A percentile compares a stretch with the other conserved stretches of the same genome.
Conservation (phyloP, 2,888 invertebrate species). For the Esperia sulphurella region DNA sequence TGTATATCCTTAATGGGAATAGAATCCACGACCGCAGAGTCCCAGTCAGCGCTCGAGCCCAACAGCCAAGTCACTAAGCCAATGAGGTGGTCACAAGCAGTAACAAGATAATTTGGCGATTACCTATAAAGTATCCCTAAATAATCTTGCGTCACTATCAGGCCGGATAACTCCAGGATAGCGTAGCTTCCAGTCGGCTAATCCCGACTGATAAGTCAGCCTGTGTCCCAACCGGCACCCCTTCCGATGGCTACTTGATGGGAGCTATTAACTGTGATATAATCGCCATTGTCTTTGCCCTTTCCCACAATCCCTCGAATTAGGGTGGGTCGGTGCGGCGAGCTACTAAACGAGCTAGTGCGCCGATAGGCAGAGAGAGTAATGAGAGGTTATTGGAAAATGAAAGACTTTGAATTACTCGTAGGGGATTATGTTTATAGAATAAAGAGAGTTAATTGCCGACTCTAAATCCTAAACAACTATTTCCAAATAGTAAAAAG, state of each 20-base stretch:
- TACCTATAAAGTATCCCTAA: background rate
- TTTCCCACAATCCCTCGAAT: slow-evolving; percentile 64
- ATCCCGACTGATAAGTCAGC: slow-evolving; percentile 55
- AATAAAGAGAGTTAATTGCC: too few relatives aligned
- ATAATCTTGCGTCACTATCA: slow-evolving; percentile 27
- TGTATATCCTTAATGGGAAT: too few relatives aligned
- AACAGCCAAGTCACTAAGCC: too few relatives aligned
- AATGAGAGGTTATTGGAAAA: background rate
- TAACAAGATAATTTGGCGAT: background rate
- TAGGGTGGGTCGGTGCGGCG: slow-evolving; percentile 25
- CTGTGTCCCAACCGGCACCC: slow-evolving; percentile 34
- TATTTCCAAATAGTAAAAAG: too few relatives aligned
- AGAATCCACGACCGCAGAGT: too few relatives aligned
- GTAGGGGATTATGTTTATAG: too few relatives aligned
- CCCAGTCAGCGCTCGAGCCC: too few relatives aligned
- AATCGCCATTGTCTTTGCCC: slow-evolving; percentile 73
- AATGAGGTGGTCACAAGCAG: too few relatives aligned
- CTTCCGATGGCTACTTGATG: slow-evolving; percentile 38
- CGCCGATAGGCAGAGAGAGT: slow-evolving; percentile 13
- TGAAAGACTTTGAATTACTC: background rate
- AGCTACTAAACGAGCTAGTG: slow-evolving; percentile 7
- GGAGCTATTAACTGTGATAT: slow-evolving; percentile 70
- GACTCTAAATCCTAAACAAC: too few relatives aligned
- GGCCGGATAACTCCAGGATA: slow-evolving; percentile 9
- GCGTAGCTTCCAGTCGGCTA: slow-evolving; percentile 38